Evolutionary conservation across 2,888 invertebrate species (phyloP).

Genomic region (Andrena bucephala): DNA sequence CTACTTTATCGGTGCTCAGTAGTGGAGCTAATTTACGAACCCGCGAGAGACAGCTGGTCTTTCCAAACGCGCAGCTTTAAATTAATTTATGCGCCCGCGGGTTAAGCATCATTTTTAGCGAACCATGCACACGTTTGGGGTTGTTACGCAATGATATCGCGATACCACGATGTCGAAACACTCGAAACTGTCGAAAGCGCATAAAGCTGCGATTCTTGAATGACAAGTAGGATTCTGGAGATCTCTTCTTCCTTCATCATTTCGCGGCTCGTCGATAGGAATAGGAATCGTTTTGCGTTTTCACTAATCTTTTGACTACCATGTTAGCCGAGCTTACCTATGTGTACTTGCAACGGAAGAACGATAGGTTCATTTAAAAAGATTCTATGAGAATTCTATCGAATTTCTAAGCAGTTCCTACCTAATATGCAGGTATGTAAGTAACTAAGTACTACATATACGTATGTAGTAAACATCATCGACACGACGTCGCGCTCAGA

Average conservation of each 20-base stretch:
- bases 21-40: constrained; percentile 42
- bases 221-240: neutral
- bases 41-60: neutral
- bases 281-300: neutral
- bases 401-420: too few species aligned
- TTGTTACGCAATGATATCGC: constrained; percentile 19
- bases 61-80: neutral
- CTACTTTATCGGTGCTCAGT: constrained; percentile 7
- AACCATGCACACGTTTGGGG: neutral
- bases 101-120: constrained; percentile 24
- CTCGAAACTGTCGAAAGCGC: neutral
- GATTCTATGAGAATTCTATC: too few species aligned
- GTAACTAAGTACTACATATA: too few species aligned
- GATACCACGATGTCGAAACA: neutral
- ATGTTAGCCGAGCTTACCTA: too few species aligned
- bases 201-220: constrained; percentile 1
- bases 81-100: constrained; percentile 46
- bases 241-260: neutral
- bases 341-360: too few species aligned
- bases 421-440: too few species aligned
- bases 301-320: neutral
- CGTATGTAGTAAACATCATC: neutral
- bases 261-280: neutral
- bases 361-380: too few species aligned
- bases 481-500: neutral